Conservation (phyloP, 2,888 invertebrate species). For the Sinopyrophorus schimmeli region DNA sequence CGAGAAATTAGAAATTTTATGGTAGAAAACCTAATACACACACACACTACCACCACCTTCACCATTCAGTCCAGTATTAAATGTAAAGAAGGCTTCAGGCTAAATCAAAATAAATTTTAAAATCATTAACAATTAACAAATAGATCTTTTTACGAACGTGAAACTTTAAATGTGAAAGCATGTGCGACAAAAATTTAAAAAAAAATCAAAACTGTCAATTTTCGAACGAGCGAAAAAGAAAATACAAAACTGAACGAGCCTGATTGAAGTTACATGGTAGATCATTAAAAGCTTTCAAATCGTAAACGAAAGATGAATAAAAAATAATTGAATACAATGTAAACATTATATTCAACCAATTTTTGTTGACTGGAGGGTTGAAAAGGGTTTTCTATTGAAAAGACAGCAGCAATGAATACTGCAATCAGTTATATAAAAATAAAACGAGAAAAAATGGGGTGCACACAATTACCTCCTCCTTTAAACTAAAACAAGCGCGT, state of each 20-base stretch:
- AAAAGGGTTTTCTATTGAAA: conserved; percentile 26
- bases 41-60: conserved; percentile 1
- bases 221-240: no score
- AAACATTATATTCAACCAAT: conserved; percentile 28
- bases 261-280: no score
- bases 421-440: conserved; percentile 22
- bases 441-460: conserved; percentile 13
- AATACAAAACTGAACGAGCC: no score
- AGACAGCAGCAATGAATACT: conserved; percentile 27
- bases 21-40: conserved; percentile 19
- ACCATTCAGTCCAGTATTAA: no score
- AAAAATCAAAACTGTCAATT: no score
- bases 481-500: not conserved
- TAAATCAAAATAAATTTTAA: no score
- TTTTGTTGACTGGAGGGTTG: conserved; percentile 20
- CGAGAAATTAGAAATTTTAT: conserved; percentile 36
- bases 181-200: no score
- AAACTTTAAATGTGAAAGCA: no score
- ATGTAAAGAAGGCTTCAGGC: no score
- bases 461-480: conserved; percentile 13
- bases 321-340: conserved; percentile 31
- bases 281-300: conserved; percentile 24
- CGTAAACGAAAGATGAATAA: conserved; percentile 27
- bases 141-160: no score
- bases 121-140: no score